Base-by-base conservation (phyloP, 1,140 invertebrate species). In the Drosophila obscura region DNA sequence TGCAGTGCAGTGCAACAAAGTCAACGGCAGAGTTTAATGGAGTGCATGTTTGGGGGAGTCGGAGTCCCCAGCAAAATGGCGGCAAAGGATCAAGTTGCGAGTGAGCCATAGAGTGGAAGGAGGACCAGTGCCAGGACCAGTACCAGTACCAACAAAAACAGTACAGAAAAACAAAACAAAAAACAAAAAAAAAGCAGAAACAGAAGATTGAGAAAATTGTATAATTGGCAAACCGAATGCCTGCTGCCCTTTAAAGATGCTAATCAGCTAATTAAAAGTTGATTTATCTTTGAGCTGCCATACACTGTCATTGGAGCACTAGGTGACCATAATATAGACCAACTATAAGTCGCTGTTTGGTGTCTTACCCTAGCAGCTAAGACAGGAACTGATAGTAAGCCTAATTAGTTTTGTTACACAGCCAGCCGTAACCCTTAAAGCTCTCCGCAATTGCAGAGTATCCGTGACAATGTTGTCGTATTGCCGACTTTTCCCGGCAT, bases 21-120 rank as follows among this genome's bases (percentile, higher is more conserved):
- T 87, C 81, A 73, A 87, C 81, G 78, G 65, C 82, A 78, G 81
- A 87, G 82, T 85, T 85, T 85, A 85, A 85, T 85, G 82, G 82
- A 85, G 82, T 85, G 82, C 78, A 85, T 82, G 79, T 65, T 78
- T 49, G 43, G 22, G 60, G 26, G 22, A 7, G 22, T 61, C 15
- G 50, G 28, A 16, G 22, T n/a, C 4, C 80, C 75, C 85, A 82
- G 74, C 83, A 80, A 88, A 87, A 87, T 82, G 82, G 82, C 82
- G 82, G 82, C 82, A 87, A 78, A 87, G 82, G 82, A 87, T 87
- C 82, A 87, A 87, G 69, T 87, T 87, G 83, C 82, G 65, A 68
- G 61, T 60, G 77, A 66, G 73, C 45, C 35, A 35, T 43, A 28
- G 62, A 67, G 64, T 64, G 60, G 48, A 52, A 49, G 26, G 22